phyloP scores from a whole-genome alignment of 2,797 vertebrate species.

The Cephalopachus bancanus region DNA sequence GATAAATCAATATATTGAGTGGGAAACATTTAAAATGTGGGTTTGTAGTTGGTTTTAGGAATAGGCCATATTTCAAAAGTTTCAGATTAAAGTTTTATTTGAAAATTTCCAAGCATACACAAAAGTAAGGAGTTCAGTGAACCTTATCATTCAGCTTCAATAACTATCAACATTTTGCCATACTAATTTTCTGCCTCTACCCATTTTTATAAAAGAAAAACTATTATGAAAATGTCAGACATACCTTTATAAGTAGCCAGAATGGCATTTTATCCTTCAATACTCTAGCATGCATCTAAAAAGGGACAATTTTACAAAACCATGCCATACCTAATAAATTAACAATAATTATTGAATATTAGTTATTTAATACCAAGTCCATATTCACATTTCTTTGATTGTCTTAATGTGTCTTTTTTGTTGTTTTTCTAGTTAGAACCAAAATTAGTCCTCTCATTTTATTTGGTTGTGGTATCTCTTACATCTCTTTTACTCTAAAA shows the following conservation, averaged over 20 bases:
- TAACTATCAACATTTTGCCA: background rate
- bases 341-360: slow-evolving; percentile 7
- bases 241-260: background rate
- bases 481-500: slow-evolving; percentile 1
- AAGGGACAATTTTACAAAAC: background rate
- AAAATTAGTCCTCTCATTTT: background rate
- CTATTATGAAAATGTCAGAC: background rate
- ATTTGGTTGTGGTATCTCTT: background rate
- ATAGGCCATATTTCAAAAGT: background rate
- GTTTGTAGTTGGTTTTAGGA: background rate
- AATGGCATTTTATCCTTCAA: background rate
- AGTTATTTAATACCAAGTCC: slow-evolving; percentile 18
- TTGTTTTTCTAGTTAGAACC: background rate
- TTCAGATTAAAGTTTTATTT: slow-evolving; percentile 6
- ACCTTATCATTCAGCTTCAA: background rate
- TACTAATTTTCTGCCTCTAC: background rate
- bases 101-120: background rate
- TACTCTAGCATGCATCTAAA: background rate
- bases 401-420: background rate
- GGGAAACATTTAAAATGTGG: background rate
- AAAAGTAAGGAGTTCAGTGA: background rate
- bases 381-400: background rate
- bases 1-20: background rate
- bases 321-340: background rate
- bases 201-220: background rate